These are phyloP conservation scores for Ascidia mentula DNA, from an alignment of 23 tunicate genomes.

Conservation along the genomic window DNA sequence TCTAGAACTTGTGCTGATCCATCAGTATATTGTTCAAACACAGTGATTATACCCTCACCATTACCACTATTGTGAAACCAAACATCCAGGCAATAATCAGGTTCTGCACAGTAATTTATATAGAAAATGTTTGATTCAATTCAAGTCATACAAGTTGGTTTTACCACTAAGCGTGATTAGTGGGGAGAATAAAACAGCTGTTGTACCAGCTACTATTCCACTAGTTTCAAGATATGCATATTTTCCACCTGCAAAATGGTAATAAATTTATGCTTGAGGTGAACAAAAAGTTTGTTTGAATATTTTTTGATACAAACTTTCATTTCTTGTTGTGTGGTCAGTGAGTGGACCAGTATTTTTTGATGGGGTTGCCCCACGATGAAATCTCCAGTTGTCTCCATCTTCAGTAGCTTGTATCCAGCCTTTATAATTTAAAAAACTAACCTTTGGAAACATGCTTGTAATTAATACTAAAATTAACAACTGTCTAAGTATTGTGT, in stretches of 20 bases:
- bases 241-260: conserved; percentile 38
- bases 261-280: neutral
- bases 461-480: neutral
- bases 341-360: conserved; percentile 55
- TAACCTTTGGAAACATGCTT: too few species aligned
- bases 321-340: conserved; percentile 46
- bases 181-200: conserved; percentile 33
- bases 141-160: neutral
- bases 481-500: too few species aligned
- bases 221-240: conserved; percentile 70
- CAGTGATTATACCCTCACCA: neutral
- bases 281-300: neutral
- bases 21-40: neutral
- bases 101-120: neutral
- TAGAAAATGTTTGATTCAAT: neutral
- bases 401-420: conserved; percentile 52
- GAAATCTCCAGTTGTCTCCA: conserved; percentile 39
- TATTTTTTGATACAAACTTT: neutral
- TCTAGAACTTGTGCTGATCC: neutral
- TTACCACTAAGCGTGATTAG: conserved; percentile 27
- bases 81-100: conserved; percentile 41
- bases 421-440: conserved; percentile 25
- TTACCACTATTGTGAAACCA: conserved; percentile 50
- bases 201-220: neutral
- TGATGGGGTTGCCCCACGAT: conserved; percentile 47